Evolutionary conservation across 2,888 invertebrate species (phyloP).

Genomic region (Heliothis peltigera): DNA sequence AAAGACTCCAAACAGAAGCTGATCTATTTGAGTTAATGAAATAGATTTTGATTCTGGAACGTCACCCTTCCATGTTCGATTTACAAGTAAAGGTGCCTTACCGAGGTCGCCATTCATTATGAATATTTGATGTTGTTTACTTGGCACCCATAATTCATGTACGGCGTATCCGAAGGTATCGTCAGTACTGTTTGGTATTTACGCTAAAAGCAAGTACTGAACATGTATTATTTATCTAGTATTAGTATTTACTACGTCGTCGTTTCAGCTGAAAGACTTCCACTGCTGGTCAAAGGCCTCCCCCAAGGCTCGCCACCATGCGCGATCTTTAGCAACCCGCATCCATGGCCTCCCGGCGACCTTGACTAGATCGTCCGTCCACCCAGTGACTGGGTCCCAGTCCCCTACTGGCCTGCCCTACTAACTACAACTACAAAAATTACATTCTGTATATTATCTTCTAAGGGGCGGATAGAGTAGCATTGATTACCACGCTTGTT

Average conservation of each 20-base stretch:
- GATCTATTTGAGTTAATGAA: no score
- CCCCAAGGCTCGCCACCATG: no score
- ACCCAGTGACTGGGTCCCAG: no score
- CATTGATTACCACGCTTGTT: neutral
- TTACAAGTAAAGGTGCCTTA: constrained; percentile 4
- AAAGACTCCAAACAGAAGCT: no score
- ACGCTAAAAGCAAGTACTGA: neutral
- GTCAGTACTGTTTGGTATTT: neutral
- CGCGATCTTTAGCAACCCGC: no score
- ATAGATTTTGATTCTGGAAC: neutral
- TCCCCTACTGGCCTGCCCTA: no score
- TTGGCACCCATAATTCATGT: constrained; percentile 15
- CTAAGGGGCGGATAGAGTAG: neutral
- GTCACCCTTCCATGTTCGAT: neutral
- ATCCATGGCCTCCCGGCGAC: no score
- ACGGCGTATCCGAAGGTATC: neutral
- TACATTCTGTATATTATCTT: no score
- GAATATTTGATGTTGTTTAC: constrained; percentile 21
- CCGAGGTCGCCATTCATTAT: constrained; percentile 6
- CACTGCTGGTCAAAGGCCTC: no score
- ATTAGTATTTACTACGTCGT: neutral
- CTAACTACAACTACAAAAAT: no score
- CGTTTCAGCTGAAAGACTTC: no score
- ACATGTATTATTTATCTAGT: neutral
- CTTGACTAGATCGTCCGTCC: no score